Percentiles rank a stretch among this genome's conserved stretches.
These are phyloP conservation scores for Timema cristinae DNA, from an alignment of 2,888 invertebrate species.

Conservation along the genomic window DNA sequence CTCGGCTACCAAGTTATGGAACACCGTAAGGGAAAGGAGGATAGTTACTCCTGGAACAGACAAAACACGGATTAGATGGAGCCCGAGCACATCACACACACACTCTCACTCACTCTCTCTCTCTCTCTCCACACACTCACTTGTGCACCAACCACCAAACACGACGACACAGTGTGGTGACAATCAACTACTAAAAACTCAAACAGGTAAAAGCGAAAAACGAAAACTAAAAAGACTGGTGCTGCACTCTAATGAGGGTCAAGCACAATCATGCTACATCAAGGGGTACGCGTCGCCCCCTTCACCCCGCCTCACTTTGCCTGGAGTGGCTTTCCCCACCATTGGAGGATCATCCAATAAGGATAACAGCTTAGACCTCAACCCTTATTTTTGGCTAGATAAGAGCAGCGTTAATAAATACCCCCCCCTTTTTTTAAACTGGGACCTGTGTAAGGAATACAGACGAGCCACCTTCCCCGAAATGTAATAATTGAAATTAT, in stretches of 20 bases:
- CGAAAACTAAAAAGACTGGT: conserved; percentile 16
- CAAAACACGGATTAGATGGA: conserved; percentile 32
- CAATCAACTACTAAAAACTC: conserved; percentile 11
- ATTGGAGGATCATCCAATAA: too few species aligned
- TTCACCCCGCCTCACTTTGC: conserved; percentile 6
- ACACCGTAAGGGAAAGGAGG: conserved; percentile 54
- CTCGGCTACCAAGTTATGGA: conserved; percentile 54
- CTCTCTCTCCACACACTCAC: not conserved
- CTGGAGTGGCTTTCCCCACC: not conserved
- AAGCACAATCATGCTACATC: conserved; percentile 20
- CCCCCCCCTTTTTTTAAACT: too few species aligned
- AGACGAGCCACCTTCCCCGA: too few species aligned
- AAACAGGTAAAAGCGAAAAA: conserved; percentile 13
- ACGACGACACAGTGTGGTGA: not conserved
- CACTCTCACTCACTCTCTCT: conserved; percentile 2
- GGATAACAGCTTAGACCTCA: too few species aligned
- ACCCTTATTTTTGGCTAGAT: too few species aligned
- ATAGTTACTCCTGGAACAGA: conserved; percentile 52
- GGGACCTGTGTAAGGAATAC: too few species aligned
- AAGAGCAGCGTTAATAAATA: too few species aligned
- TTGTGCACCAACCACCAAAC: conserved; percentile 10
- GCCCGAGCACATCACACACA: not conserved
- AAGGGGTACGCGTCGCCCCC: conserved; percentile 12
- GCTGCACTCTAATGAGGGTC: conserved; percentile 22
- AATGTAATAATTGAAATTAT: too few species aligned